Base-by-base conservation (phyloP, 2,113 vertebrate species). In the Leptobrachium leishanense region DNA sequence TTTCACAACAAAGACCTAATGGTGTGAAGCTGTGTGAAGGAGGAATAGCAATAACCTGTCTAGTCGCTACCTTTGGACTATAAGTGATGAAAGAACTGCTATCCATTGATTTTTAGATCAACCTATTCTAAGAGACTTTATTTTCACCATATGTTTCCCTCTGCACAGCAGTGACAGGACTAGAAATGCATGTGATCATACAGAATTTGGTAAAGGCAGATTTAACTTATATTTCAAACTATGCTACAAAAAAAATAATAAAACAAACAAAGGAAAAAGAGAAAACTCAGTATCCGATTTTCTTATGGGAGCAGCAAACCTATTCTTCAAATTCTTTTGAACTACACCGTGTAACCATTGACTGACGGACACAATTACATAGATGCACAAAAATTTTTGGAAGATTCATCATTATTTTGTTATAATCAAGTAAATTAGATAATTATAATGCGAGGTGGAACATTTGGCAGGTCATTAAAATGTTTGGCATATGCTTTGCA, bases 31-130 rank as follows among this genome's bases (percentile, higher is more conserved):
- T 44, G 63, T 74, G 70, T 73, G 76, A 66, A 79, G 50, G 70
- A 73, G 77, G 70, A 73, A 73, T 67, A 79, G 70, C 70, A 79
- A 73, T 73, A 66, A 59, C 62, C 41, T 79, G 77, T 79, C 70
- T 40, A 66, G 70, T 59, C 42, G 59, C 63, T 79, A 55, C 70
- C 63, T 70, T 79, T 73, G 77, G 76, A 73, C 67, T 79, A 62
- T 13, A 46, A 62, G 70, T 79, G 77, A 73, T 79, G 70, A 79
- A 79, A 79, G 77, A 63, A 40, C 6, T 79, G 41, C 66, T 8
- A 68, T 68, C 70, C 63, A 79, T 79, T 67, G 70, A 79, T 79
- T 79, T 79, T 63, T 79, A 71, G 69, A 72, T 64, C 70, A 74
- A 73, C 64, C 63, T 75, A 3, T 72, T 66, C 74, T 67, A 65